Percentiles rank a stretch among this genome's conserved stretches.
Conservation (phyloP, 2,797 vertebrate species). For the Etheostoma nigrum region DNA sequence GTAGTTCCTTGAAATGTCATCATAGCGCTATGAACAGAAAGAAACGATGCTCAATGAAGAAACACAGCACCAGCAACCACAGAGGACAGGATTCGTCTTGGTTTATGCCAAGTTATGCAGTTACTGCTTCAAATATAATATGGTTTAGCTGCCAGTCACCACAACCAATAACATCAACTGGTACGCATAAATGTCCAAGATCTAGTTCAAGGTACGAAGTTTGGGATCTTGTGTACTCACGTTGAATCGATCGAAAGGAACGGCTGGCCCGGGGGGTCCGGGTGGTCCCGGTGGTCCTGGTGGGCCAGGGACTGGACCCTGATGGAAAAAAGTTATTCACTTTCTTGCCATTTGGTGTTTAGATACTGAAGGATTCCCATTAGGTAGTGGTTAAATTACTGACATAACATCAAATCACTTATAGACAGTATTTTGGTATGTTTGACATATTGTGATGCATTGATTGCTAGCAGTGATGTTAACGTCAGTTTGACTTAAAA, state of each 20-base stretch:
- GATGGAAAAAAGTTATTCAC: slow-evolving; percentile 21
- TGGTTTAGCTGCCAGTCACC: not conserved
- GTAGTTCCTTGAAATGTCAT: slow-evolving; percentile 76
- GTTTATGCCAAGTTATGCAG: not conserved
- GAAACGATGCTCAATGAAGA: not conserved
- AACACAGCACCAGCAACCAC: not conserved
- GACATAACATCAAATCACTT: not conserved
- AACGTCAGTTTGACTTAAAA: not conserved
- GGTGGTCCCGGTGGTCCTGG: slow-evolving; percentile 87
- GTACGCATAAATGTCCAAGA: not conserved
- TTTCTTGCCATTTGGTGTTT: not conserved
- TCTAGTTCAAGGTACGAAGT: not conserved
- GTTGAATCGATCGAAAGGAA: slow-evolving; percentile 79
- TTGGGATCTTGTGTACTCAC: slow-evolving; percentile 70
- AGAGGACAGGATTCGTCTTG: not conserved
- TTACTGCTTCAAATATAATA: not conserved
- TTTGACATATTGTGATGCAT: not conserved
- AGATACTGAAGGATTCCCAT: not conserved
- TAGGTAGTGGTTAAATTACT: not conserved
- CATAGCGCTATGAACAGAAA: slow-evolving; percentile 76
- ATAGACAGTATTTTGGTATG: not conserved
- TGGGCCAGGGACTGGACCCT: slow-evolving; percentile 86
- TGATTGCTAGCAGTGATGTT: not conserved
- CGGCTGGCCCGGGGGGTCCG: slow-evolving; percentile 83
- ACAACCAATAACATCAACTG: not conserved